Evolutionary conservation across 2,113 vertebrate species (phyloP).

Genomic region (Takifugu bimaculatus): DNA sequence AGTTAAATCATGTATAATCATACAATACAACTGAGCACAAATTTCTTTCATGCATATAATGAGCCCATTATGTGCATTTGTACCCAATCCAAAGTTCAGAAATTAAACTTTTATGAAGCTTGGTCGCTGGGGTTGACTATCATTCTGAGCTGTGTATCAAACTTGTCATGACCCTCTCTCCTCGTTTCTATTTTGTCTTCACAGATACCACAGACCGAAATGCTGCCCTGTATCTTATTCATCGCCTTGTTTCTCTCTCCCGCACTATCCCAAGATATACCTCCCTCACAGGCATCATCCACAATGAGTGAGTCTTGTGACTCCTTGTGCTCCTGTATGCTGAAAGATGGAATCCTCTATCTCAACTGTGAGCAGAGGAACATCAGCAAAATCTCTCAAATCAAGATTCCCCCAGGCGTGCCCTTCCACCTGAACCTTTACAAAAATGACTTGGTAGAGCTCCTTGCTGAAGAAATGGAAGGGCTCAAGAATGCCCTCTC

Average conservation of each 20-base stretch:
- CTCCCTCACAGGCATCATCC: slow-evolving; percentile 69
- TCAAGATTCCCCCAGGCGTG: slow-evolving; percentile 83
- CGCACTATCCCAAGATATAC: slow-evolving; percentile 72
- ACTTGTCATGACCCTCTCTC: slow-evolving; percentile 12
- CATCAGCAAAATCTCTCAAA: slow-evolving; percentile 86
- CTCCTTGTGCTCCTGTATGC: slow-evolving; percentile 85
- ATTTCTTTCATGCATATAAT: slow-evolving; percentile 42
- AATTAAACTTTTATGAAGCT: slow-evolving; percentile 28
- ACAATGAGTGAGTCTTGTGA: slow-evolving; percentile 80
- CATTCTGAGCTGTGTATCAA: slow-evolving; percentile 1
- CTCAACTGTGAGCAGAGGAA: slow-evolving; percentile 91
- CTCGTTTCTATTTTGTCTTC: slow-evolving; percentile 23
- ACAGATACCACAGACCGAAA: slow-evolving; percentile 73
- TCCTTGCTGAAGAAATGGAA: slow-evolving; percentile 85
- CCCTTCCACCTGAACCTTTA: slow-evolving; percentile 91
- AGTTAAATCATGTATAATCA: not conserved
- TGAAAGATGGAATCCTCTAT: slow-evolving; percentile 85
- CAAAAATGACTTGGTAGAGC: slow-evolving; percentile 86
- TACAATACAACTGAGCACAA: slow-evolving; percentile 7
- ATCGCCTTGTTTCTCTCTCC: slow-evolving; percentile 73
- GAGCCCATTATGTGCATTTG: slow-evolving; percentile 18
- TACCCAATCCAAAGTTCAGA: slow-evolving; percentile 19
- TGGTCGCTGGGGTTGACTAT: slow-evolving; percentile 7
- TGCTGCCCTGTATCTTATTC: slow-evolving; percentile 83
- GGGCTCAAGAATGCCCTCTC: slow-evolving; percentile 84